These are phyloP conservation scores for Zootermopsis nevadensis DNA, from an alignment of 2,888 invertebrate species.

Conservation along the genomic window DNA sequence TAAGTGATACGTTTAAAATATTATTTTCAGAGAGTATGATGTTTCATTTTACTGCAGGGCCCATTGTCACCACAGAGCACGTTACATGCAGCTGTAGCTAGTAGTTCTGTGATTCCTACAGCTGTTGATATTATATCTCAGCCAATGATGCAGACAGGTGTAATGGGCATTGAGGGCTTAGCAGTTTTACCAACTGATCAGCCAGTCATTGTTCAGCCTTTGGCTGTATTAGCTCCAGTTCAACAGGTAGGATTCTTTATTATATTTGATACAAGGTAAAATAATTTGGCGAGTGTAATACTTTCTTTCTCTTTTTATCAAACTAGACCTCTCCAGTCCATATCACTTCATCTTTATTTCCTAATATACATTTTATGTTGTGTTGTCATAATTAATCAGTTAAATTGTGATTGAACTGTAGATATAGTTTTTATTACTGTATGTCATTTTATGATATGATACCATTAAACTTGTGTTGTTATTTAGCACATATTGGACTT, in stretches of 20 bases:
- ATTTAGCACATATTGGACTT: not conserved
- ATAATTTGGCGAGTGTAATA: not conserved
- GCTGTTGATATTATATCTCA: slow-evolving; percentile 54
- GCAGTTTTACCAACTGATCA: slow-evolving; percentile 37
- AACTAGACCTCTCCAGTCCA: too few relatives aligned
- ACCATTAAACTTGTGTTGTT: not conserved
- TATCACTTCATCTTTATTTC: not conserved
- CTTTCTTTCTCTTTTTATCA: too few relatives aligned
- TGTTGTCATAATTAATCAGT: too few relatives aligned
- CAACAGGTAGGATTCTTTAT: not conserved
- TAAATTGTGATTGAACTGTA: too few relatives aligned
- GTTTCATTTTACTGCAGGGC: slow-evolving; percentile 56
- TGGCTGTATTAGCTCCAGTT: not conserved
- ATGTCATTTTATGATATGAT: too few relatives aligned
- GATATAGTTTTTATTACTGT: too few relatives aligned
- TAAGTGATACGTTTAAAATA: too few relatives aligned
- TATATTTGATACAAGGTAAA: not conserved
- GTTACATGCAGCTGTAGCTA: slow-evolving; percentile 56
- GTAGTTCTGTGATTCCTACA: slow-evolving; percentile 42
- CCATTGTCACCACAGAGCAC: slow-evolving; percentile 64
- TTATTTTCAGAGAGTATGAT: not conserved
- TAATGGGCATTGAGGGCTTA: slow-evolving; percentile 50
- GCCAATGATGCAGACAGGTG: slow-evolving; percentile 41
- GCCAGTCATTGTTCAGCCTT: not conserved
- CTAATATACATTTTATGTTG: too few relatives aligned